Evolutionary conservation across 2,113 vertebrate species (phyloP).

Genomic region (Toxostoma redivivum): DNA sequence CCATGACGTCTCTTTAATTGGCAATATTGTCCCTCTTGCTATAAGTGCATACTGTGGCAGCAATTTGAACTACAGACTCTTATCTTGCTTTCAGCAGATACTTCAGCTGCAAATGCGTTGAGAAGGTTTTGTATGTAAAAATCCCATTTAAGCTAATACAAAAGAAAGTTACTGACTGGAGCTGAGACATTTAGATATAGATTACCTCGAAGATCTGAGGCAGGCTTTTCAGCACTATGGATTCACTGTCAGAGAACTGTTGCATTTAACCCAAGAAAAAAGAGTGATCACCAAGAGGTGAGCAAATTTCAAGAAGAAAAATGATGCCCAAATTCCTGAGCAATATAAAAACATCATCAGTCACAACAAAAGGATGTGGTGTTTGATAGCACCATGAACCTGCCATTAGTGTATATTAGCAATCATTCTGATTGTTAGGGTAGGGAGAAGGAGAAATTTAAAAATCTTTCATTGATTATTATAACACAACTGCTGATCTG

Average conservation of each 20-base stretch:
- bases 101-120: not conserved
- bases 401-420: not conserved
- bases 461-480: not conserved
- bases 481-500: not conserved
- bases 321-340: conserved; percentile 16
- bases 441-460: not conserved
- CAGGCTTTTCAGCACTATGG: conserved; percentile 10
- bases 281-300: conserved; percentile 38
- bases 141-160: conserved; percentile 41
- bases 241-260: conserved; percentile 1
- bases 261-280: conserved; percentile 15
- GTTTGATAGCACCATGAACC: not conserved
- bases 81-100: not conserved
- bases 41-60: not conserved
- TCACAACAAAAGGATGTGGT: not conserved
- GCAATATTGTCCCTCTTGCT: not conserved
- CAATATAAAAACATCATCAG: conserved; percentile 41
- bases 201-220: conserved; percentile 45
- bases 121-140: conserved; percentile 20
- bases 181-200: conserved; percentile 42
- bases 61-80: not conserved
- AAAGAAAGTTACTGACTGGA: conserved; percentile 45
- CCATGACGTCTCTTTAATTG: not conserved
- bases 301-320: conserved; percentile 45
- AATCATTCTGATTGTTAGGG: not conserved